A percentile compares a stretch with the other conserved stretches of the same genome.
These are phyloP conservation scores for Canis aureus DNA, from an alignment of 2,113 vertebrate species.

Conservation along the genomic window DNA sequence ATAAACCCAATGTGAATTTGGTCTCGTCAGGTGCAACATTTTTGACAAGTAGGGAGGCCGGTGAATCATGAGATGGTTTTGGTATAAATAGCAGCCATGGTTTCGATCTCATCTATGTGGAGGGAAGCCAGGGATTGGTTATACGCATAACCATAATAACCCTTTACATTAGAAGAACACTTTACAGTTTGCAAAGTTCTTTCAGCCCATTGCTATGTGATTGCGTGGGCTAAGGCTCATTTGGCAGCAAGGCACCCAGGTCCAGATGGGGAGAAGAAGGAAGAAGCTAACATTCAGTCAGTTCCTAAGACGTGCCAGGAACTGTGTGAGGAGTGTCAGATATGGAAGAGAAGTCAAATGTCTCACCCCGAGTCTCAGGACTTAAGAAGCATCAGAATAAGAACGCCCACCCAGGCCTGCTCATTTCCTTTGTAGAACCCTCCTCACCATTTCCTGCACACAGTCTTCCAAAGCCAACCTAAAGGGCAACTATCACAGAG, in stretches of 20 bases:
- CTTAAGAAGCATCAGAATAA: not conserved
- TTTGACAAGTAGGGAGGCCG: constrained; percentile 63
- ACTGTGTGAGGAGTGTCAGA: constrained; percentile 3
- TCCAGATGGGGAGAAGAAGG: constrained; percentile 62
- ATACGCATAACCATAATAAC: not conserved
- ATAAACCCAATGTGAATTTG: constrained; percentile 79
- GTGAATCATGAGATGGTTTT: constrained; percentile 68
- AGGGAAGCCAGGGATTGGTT: not conserved
- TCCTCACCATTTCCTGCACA: not conserved
- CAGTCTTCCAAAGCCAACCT: not conserved
- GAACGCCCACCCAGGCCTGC: constrained; percentile 8
- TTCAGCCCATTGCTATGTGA: not conserved
- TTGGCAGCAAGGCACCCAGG: constrained; percentile 26
- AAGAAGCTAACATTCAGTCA: constrained; percentile 28
- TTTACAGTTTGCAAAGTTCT: constrained; percentile 30
- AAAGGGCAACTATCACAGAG: not conserved
- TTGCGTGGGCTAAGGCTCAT: constrained; percentile 16
- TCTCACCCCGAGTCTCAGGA: not conserved
- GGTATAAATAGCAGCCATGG: constrained; percentile 69
- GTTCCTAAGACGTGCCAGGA: constrained; percentile 34
- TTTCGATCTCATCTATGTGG: constrained; percentile 15
- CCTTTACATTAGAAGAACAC: not conserved
- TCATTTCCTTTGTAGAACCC: not conserved
- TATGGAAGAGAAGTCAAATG: constrained; percentile 11
- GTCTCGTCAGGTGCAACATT: constrained; percentile 73